These are phyloP conservation scores for Spermophilus dauricus DNA, from an alignment of 2,113 vertebrate genomes.

Conservation along the genomic window DNA sequence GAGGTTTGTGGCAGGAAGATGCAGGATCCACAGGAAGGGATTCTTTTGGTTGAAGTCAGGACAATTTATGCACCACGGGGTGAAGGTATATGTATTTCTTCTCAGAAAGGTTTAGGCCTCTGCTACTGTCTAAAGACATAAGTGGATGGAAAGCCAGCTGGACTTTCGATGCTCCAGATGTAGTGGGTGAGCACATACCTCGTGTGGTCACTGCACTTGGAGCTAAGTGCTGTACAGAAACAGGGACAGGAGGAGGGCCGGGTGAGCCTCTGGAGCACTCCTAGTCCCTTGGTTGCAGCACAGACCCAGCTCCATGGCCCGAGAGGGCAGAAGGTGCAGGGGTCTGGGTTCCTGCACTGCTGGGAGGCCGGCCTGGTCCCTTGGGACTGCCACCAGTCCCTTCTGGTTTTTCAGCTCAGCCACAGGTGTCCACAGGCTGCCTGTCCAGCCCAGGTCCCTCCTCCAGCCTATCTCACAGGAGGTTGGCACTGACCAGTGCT, in stretches of 20 bases:
- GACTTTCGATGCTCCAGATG: background rate
- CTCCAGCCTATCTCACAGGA: background rate
- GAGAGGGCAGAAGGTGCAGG: background rate
- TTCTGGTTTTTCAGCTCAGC: background rate
- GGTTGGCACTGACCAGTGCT: fast-evolving
- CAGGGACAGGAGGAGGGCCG: fast-evolving
- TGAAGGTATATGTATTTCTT: fast-evolving
- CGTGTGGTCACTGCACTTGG: too few relatives aligned
- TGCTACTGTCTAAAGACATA: background rate
- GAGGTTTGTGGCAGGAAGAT: fast-evolving
- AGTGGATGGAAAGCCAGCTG: background rate
- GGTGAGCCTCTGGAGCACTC: fast-evolving
- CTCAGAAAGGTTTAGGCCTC: background rate
- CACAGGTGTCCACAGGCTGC: background rate
- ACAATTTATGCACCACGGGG: fast-evolving
- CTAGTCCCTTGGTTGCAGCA: background rate
- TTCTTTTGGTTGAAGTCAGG: background rate
- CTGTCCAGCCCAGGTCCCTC: background rate
- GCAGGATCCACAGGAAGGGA: fast-evolving
- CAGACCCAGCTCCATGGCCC: fast-evolving
- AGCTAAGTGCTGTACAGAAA: fast-evolving
- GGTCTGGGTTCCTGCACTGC: fast-evolving
- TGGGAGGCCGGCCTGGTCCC: fast-evolving
- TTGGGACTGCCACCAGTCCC: fast-evolving
- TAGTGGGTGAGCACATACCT: fast-evolving